phyloP scores from a whole-genome alignment of 1,140 invertebrate species.

The Ips nitidus region DNA sequence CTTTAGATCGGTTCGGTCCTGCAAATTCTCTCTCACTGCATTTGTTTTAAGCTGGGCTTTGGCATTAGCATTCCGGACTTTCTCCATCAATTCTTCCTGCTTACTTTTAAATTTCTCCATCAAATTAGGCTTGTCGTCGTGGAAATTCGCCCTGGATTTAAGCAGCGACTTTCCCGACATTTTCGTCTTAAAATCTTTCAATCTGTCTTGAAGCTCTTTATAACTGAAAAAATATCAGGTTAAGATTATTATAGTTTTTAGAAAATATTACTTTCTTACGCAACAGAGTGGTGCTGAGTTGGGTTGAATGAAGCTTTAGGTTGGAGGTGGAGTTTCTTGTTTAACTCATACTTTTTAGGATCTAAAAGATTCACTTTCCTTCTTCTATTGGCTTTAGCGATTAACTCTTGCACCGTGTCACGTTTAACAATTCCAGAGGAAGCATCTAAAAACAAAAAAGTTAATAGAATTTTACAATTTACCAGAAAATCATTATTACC shows the following conservation, averaged over 20 bases:
- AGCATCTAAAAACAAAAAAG: too few relatives aligned
- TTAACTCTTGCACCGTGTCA: neutral
- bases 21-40: neutral
- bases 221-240: neutral
- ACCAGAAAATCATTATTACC: too few relatives aligned
- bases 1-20: neutral
- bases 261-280: neutral
- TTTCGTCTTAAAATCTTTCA: slow-evolving; percentile 7
- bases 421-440: neutral
- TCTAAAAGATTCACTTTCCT: neutral
- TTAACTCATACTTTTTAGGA: neutral
- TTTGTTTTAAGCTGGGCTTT: neutral
- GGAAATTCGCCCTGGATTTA: neutral
- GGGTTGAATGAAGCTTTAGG: neutral
- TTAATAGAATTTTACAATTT: too few relatives aligned
- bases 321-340: neutral
- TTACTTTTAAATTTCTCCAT: slow-evolving; percentile 9
- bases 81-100: slow-evolving; percentile 14
- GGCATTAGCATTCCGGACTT: slow-evolving; percentile 2
- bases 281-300: neutral
- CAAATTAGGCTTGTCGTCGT: slow-evolving; percentile 3
- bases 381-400: neutral
- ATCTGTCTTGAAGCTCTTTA: slow-evolving; percentile 9
- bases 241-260: neutral
- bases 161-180: neutral